These are phyloP conservation scores for Montipora capricornis DNA, from an alignment of 64 coral and sea anemone genomes.

Conservation along the genomic window DNA sequence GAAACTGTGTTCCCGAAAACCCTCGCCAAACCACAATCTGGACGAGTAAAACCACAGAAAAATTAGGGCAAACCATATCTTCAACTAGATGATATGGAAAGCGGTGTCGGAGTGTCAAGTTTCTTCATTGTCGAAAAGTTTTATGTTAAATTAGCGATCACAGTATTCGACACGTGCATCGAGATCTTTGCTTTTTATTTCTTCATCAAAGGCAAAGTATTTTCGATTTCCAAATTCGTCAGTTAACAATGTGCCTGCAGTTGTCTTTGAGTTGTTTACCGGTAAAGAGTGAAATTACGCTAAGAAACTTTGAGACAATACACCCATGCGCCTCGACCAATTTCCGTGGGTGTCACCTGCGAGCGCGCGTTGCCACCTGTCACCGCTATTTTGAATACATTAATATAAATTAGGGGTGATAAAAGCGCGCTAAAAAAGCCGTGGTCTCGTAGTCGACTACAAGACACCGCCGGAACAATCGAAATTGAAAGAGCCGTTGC, in stretches of 20 bases:
- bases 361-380: conserved; percentile 12
- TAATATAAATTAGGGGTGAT: conserved; percentile 21
- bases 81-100: no score
- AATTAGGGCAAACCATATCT: no score
- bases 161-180: no score
- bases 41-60: no score
- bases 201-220: neutral
- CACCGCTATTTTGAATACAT: neutral
- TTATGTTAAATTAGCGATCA: neutral
- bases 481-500: neutral
- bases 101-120: no score
- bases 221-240: neutral
- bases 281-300: neutral
- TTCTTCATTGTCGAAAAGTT: neutral
- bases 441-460: neutral
- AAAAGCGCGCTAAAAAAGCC: conserved; percentile 1
- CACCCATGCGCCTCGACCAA: neutral
- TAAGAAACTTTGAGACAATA: neutral
- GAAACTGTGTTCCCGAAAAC: no score
- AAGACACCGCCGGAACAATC: neutral
- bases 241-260: neutral
- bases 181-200: no score
- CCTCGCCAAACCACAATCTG: no score
- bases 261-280: neutral
- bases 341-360: conserved; percentile 5